Base-by-base conservation (phyloP, 64 coral and sea anemone species). In the Stylophora pistillata region DNA sequence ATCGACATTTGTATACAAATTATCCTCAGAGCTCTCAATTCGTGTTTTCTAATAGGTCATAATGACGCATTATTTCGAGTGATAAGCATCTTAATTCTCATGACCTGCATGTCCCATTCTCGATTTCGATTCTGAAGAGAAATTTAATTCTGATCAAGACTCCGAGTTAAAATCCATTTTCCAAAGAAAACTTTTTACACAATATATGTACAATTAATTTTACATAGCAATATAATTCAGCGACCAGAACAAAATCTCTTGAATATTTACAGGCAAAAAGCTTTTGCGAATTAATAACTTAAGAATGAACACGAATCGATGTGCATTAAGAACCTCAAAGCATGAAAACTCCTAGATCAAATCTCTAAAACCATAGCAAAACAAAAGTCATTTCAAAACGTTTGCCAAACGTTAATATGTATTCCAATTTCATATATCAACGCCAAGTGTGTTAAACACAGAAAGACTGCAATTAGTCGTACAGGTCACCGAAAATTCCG, bases 191-290 rank as follows among this genome's bases (percentile, higher is more conserved):
- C 72, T 23, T 53, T 75, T 52, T 75, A 75, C 34, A 56, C 56
- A 77, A 27, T 26, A 23, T 68, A 53, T 68, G 64, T 79, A 69
- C 62, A 83, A 20, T 83, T 83, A 66, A 83, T 83, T 53, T 21
- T 53, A 83, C 33, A 69, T 30, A 21, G 58, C 30, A 47, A 47
- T 53, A 53, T n/a, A 60, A 69, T 52, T 64, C 28, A 10, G 2
- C 27, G 18, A 62, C 10, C 63, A n/a, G 18, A 66, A 66, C 63
- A 66, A 66, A 66, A n/a, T 25, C 34, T 21, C 3, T 69, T 26
- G 12, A 13, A 52, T 52, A 68, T 63, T 34, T 81, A 81, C 61
- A 83, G 53, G 61, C 33, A 69, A 83, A 68, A 53, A 66, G 11
- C 63, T 10, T 33, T 21, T 13, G 58, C 13, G 0, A 6, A 7